Base-by-base conservation (phyloP, 1,140 invertebrate genomes). In the Lasioglossum baleicum region DNA sequence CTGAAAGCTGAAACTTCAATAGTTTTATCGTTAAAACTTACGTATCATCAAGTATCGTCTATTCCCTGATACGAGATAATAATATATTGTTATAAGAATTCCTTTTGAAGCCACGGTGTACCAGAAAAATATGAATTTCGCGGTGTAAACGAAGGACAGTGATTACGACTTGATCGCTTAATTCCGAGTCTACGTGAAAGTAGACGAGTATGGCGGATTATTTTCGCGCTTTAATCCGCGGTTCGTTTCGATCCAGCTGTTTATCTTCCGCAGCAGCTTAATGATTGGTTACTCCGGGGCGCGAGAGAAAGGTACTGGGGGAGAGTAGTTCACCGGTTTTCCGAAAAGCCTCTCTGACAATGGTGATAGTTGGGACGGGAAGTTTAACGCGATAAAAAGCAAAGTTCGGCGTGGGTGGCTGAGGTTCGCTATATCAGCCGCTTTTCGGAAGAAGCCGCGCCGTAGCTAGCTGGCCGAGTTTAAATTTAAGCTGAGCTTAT, bases 401-500 rank as follows among this genome's bases (percentile, higher is more conserved):
- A 70, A 70, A 70, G 68, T 70, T 70, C 11, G 4, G 15, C 51
- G 15, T 4, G 51, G 56, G n/a, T 17, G 51, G 51, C 15, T 7
- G 15, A 7, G 17, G 48, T 20, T 26, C 35, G 48, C 67, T 53
- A 56, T 53, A 56, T 69, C 66, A 68, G 42, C 42, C 66, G 66
- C 66, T 48, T 48, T 48, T 48, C 5, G 44, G 48, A 56, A 56
- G 67, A 69, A 69, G 67, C 67, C 67, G 11, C 26, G 66, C 2
- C 11, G 67, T 17, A n/a, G n/a, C 56, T 17, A n/a, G 40, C 51
- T n/a, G 56, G 76, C 42, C 40, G 76, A 73, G 69, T 48, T 78
- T 72, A 78, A 78, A 78, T 78, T 78, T 65, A 78, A 78, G 58
- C 76, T 72, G 69, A 10, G 76, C 69, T 66, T 68, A 66, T 35